phyloP scores from a whole-genome alignment of 2,797 vertebrate genomes.

The Acanthurus lineatus region DNA sequence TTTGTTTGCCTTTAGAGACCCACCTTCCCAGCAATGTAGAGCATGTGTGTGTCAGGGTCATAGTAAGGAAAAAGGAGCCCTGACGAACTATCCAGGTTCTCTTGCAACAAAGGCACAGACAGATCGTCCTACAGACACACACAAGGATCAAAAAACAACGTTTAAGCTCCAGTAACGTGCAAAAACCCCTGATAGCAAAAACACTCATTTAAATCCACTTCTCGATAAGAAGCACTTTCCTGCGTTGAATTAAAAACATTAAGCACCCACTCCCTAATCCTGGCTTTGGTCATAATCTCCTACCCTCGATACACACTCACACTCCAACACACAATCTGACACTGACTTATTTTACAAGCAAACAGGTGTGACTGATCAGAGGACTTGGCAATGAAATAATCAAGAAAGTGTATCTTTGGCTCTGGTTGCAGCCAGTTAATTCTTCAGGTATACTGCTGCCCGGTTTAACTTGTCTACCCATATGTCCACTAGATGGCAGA shows the following conservation, averaged over 20 bases:
- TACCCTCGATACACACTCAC: slow-evolving; percentile 31
- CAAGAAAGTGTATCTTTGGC: too few relatives aligned
- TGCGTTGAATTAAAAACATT: slow-evolving; percentile 39
- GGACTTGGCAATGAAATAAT: too few relatives aligned
- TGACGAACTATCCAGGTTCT: slow-evolving; percentile 95
- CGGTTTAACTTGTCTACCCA: not conserved
- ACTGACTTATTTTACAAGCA: not conserved
- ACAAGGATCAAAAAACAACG: slow-evolving; percentile 26
- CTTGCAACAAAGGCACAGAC: slow-evolving; percentile 90
- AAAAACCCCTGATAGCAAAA: slow-evolving; percentile 36
- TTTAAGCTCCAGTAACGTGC: not conserved
- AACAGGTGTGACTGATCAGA: not conserved
- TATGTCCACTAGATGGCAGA: slow-evolving; percentile 77
- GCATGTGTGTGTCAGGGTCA: slow-evolving; percentile 96
- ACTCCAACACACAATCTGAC: slow-evolving; percentile 21
- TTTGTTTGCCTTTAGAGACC: slow-evolving; percentile 22
- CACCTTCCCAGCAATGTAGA: slow-evolving; percentile 97
- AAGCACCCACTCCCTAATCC: slow-evolving; percentile 69
- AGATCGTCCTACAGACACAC: slow-evolving; percentile 90
- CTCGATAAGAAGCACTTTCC: slow-evolving; percentile 47
- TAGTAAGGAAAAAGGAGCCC: slow-evolving; percentile 97
- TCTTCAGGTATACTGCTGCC: not conserved
- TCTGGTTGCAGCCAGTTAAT: too few relatives aligned
- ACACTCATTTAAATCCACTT: slow-evolving; percentile 54
- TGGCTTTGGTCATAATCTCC: slow-evolving; percentile 64